A percentile compares a stretch with the other conserved stretches of the same genome.
Conservation (phyloP, 2,113 vertebrate species). For the Spea multiplicata region DNA sequence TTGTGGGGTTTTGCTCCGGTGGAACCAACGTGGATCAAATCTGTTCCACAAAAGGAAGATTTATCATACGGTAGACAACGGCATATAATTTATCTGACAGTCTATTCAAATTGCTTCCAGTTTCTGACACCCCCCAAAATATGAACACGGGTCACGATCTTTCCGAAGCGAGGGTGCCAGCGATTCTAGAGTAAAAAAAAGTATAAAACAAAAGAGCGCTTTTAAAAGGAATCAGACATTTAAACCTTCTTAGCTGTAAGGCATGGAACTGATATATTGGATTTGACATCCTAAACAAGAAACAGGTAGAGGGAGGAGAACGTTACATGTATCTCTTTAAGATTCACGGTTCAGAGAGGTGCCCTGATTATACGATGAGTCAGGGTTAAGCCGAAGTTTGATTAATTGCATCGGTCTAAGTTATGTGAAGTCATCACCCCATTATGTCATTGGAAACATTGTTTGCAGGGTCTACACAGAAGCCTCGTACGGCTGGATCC, state of each 20-base stretch:
- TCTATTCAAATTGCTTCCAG: conserved; percentile 19
- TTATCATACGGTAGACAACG: not conserved
- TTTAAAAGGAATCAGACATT: conserved; percentile 31
- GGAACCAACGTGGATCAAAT: conserved; percentile 11
- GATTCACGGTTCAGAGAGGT: conserved; percentile 18
- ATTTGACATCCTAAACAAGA: conserved; percentile 30
- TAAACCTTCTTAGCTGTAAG: conserved; percentile 1
- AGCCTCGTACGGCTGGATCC: conserved; percentile 7
- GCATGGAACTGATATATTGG: conserved; percentile 21
- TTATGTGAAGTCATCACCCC: conserved; percentile 28
- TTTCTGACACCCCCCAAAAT: conserved; percentile 3
- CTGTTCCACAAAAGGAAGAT: not conserved
- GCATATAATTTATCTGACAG: conserved; percentile 5
- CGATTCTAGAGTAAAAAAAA: conserved; percentile 8
- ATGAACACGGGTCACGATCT: not conserved
- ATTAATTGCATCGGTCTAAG: conserved; percentile 25
- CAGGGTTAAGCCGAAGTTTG: not conserved
- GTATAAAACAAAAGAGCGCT: conserved; percentile 7
- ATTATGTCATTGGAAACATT: conserved; percentile 39
- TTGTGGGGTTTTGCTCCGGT: not conserved
- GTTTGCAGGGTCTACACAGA: conserved; percentile 13
- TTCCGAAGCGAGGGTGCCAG: conserved; percentile 3
- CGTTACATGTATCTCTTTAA: conserved; percentile 15
- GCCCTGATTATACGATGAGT: not conserved
- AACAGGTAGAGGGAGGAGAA: conserved; percentile 19